Evolutionary conservation across 1,140 invertebrate species (phyloP), one percentile per base, ranked within the genome.

Genomic region (Dendrolimus kikuchii): DNA sequence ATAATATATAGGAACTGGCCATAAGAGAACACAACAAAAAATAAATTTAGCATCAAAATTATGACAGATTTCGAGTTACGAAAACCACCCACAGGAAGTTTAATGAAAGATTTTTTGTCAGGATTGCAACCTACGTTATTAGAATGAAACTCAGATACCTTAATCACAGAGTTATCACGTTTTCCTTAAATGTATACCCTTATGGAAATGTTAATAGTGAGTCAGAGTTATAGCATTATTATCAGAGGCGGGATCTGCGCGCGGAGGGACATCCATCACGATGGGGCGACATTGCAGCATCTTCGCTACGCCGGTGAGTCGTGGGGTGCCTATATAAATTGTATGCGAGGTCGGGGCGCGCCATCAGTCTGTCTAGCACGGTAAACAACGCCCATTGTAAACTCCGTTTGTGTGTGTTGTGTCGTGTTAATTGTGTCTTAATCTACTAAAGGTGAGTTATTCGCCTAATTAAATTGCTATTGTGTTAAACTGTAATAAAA

Each of bases 251-350:
- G 59, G 55, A 59, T 56, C 51, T 61, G 59, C 54, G 61, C 64
- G 63, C 62, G 58, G 60, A 70, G 59, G 62, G 48, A 61, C 59
- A 66, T 74, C 51, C 57, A 68, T 76, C 71, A 70, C 64, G 62
- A 70, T 67, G 69, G 66, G 71, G 59, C 69, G 66, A 70, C 71
- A 68, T 81, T 77, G 73, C 71, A 49, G 74, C 73, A 77, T 75
- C 77, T 70, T 73, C 66, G 60, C 41, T 55, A 43, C 53, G 57
- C 53, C 64, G 69, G 61, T 64, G 67, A 63, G 62, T 53, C 60
- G 66, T 60, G 69, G 74, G 74, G 74, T 76, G 64, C 64, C 57
- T 74, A 80, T 83, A 83, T 81, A 83, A 79, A 62, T 60, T 50
- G 53, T 51, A 63, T 59, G 55, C 50, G 60, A 66, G 55, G 64